Evolutionary conservation across 2,797 vertebrate genomes (phyloP), one percentile per base, ranked within the genome.

Genomic region (Syndactyla subalaris): DNA sequence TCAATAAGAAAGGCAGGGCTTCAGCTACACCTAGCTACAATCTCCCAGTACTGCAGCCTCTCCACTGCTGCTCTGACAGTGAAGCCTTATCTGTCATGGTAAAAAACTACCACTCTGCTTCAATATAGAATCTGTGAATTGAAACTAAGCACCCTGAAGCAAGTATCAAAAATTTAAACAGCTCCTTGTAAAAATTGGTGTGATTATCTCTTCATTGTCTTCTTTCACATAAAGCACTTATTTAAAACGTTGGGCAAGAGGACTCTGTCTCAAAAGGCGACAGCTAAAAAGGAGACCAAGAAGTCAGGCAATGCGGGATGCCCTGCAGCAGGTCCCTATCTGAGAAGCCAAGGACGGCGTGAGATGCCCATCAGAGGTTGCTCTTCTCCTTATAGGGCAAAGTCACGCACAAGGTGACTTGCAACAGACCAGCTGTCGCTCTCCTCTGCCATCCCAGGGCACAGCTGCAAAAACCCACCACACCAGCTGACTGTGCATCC

Each of bases 1-100:
- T 66, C 79, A 66, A 39, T 81, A 66, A 45, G 85, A 95, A 91
- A 59, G 21, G 61, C 78, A 91, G 95, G 77, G 38, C 72, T 96
- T 77, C 86, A 96, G 92, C 96, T 85, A 97, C 98, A 97, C 74
- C 98, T 98, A 96, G 97, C 97, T 96, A 43, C 76, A 85, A 39
- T 8, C 38, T 10, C 11, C 7, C 30, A 57, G 90, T 85, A 93
- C 57, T 89, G 88, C 96, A 95, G 82, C 51, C 76, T 68, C 65
- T 83, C 93, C 2, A 7, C 46, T 94, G 52, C 49, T 39, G 20
- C 45, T 26, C 11, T 18, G 7, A 17, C 2, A 66, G 24, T 0
- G 0, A 24, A 27, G 30, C 5, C 55, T 48, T 41, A 65, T 80
- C 74, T 66, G 27, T 70, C 51, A 1, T 7, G 13, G 34, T 61